Conservation (phyloP, 2,797 vertebrate genomes). For the Iguana delicatissima region DNA sequence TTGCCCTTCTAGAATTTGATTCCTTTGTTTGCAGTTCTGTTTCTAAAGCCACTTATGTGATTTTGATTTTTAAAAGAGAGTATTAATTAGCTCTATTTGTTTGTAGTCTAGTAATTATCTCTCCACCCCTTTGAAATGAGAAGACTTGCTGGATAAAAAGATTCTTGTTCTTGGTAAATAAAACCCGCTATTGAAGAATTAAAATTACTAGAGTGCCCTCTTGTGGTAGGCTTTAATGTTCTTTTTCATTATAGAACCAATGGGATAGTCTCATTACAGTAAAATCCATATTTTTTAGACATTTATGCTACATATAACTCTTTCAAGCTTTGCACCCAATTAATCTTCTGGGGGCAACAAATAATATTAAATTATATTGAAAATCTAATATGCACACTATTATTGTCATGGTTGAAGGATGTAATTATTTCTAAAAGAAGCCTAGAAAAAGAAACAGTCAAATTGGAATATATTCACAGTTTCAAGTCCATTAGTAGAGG, state of each 20-base stretch:
- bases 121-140: neutral
- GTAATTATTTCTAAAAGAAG: no score
- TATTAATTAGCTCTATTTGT: neutral
- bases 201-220: conserved; percentile 78
- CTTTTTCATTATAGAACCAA: neutral
- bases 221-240: conserved; percentile 52
- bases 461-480: no score
- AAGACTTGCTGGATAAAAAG: neutral
- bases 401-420: neutral
- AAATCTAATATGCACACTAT: neutral
- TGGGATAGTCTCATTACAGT: neutral
- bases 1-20: neutral
- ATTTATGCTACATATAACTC: neutral
- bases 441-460: no score
- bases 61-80: neutral
- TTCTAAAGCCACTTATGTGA: neutral
- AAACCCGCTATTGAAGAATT: neutral
- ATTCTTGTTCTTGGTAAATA: neutral
- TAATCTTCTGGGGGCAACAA: neutral
- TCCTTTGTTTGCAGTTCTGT: neutral
- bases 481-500: no score
- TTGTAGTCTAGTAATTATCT: conserved; percentile 18
- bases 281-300: neutral
- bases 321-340: conserved; percentile 3
- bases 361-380: neutral